Evolutionary conservation across 2,113 vertebrate genomes (phyloP).

Genomic region (Myrmecophaga tridactyla): DNA sequence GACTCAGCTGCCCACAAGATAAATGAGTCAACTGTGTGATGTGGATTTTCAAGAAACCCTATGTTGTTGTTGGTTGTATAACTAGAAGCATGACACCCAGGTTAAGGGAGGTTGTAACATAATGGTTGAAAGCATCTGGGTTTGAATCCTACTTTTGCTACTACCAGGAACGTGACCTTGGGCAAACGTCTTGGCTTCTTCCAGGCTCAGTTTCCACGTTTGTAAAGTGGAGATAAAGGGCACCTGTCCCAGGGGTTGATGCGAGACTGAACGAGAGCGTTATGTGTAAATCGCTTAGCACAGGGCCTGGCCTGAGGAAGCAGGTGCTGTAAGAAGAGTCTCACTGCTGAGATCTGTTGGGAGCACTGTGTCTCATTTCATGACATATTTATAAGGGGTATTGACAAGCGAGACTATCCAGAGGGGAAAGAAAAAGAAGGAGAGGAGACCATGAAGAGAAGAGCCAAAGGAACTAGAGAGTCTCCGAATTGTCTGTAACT

Average conservation of each 20-base stretch:
- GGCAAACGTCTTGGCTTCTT: background rate
- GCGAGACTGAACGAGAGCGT: background rate
- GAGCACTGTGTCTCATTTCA: background rate
- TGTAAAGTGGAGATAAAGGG: background rate
- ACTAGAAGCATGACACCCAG: background rate
- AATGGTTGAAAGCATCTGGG: background rate
- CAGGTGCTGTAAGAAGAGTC: background rate
- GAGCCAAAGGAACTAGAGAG: background rate
- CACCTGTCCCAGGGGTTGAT: background rate
- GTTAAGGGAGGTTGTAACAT: background rate
- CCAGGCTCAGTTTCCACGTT: background rate
- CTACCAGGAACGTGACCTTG: background rate
- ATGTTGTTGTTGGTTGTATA: background rate
- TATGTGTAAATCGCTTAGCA: background rate
- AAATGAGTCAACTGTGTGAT: background rate
- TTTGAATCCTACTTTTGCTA: background rate
- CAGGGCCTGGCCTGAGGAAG: background rate
- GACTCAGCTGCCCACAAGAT: background rate
- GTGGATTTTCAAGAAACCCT: background rate
- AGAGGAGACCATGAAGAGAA: background rate
- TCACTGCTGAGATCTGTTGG: background rate
- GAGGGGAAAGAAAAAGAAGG: background rate
- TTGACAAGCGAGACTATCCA: background rate
- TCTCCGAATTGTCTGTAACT: background rate
- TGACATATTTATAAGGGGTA: background rate